phyloP scores from a whole-genome alignment of 2,113 vertebrate genomes.

The Engraulis encrasicolus region DNA sequence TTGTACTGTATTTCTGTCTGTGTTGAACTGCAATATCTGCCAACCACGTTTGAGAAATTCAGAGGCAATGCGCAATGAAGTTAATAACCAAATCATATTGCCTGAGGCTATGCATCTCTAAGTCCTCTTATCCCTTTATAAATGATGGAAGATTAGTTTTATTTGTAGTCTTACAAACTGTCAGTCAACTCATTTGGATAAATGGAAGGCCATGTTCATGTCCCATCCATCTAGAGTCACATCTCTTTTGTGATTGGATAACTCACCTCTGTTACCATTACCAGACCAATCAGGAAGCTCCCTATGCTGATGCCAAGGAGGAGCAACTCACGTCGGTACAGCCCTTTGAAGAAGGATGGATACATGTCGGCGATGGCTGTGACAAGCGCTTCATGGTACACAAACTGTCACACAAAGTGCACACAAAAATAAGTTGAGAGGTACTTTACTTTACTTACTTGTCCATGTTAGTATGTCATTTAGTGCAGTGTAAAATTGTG shows the following conservation, averaged over 20 bases:
- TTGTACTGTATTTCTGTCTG: no score
- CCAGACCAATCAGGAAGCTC: constrained; percentile 70
- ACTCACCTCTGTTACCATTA: constrained; percentile 77
- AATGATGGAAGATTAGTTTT: no score
- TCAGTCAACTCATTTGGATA: not conserved
- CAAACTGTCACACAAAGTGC: constrained; percentile 72
- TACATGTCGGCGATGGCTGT: constrained; percentile 75
- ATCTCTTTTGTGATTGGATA: not conserved
- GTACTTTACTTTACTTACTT: no score
- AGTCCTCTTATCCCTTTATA: no score
- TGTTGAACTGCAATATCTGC: not conserved
- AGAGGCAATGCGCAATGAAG: not conserved
- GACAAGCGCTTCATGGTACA: constrained; percentile 72
- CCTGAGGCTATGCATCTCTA: no score
- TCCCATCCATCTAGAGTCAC: not conserved
- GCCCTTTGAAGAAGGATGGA: constrained; percentile 68
- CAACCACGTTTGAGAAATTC: not conserved
- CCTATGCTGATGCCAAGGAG: constrained; percentile 68
- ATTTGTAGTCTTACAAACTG: not conserved
- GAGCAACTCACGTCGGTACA: constrained; percentile 69
- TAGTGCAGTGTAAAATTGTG: no score
- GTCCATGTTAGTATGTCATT: no score
- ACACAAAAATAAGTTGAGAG: not conserved
- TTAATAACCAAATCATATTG: no score
- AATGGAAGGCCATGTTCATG: not conserved